Evolutionary conservation across 1,140 invertebrate genomes (phyloP).

Genomic region (Magallana gigas): DNA sequence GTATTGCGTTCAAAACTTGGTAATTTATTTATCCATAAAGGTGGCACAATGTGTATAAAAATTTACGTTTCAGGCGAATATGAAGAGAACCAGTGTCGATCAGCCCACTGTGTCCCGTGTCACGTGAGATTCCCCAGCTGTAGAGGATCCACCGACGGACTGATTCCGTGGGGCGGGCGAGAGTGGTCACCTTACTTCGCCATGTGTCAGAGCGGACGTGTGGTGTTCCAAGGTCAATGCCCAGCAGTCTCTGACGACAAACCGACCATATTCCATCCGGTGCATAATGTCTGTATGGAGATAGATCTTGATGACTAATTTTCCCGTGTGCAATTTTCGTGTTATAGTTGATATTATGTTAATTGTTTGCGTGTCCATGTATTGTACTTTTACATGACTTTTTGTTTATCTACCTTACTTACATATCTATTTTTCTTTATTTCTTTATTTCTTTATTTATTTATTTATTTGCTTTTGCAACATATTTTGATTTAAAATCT

Average conservation of each 20-base stretch:
- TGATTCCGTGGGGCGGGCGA: slow-evolving; percentile 52
- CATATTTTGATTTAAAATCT: background rate
- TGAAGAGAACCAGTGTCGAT: slow-evolving; percentile 51
- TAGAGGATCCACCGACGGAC: slow-evolving; percentile 53
- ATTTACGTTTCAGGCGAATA: slow-evolving; percentile 58
- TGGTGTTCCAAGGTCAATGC: slow-evolving; percentile 52
- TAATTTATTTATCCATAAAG: too few species aligned
- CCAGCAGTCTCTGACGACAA: background rate
- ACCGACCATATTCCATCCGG: slow-evolving; percentile 32
- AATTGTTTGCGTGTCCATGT: background rate
- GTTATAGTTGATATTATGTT: background rate
- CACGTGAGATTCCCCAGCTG: slow-evolving; percentile 57
- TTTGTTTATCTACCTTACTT: too few species aligned
- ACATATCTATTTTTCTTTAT: too few species aligned
- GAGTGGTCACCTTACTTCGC: slow-evolving; percentile 53
- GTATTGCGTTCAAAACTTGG: too few species aligned
- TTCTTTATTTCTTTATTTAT: background rate
- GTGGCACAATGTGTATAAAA: background rate
- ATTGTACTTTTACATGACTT: background rate
- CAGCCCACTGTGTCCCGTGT: slow-evolving; percentile 60
- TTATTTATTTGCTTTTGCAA: background rate
- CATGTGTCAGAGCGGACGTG: slow-evolving; percentile 54
- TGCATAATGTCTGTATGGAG: slow-evolving; percentile 28
- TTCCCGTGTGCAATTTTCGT: background rate
- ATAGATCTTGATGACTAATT: background rate